phyloP scores from a whole-genome alignment of 1,140 invertebrate species.

The Elymnias hypermnestra region DNA sequence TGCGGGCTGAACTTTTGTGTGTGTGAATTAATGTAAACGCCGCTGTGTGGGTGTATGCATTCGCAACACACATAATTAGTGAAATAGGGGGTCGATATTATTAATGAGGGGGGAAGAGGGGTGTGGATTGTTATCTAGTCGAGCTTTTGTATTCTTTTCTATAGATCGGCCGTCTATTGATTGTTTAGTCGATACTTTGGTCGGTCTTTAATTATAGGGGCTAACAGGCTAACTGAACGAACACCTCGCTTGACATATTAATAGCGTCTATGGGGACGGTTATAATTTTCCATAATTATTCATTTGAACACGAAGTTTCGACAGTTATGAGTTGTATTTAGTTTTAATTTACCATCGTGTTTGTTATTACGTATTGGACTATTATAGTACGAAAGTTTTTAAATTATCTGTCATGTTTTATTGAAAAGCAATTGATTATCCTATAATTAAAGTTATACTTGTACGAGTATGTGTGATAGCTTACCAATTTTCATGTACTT shows the following conservation, averaged over 20 bases:
- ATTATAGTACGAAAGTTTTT: not conserved
- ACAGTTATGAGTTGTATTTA: slow-evolving; percentile 51
- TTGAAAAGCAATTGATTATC: no score
- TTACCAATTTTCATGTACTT: no score
- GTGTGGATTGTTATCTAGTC: slow-evolving; percentile 64
- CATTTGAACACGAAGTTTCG: slow-evolving; percentile 57
- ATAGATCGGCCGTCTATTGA: slow-evolving; percentile 61
- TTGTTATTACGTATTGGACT: slow-evolving; percentile 19
- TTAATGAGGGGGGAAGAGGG: slow-evolving; percentile 59
- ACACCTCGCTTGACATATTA: slow-evolving; percentile 66
- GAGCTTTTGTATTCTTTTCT: slow-evolving; percentile 71
- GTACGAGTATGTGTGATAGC: no score
- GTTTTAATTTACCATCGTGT: slow-evolving; percentile 47
- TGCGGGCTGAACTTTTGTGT: slow-evolving; percentile 35
- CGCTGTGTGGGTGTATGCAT: slow-evolving; percentile 45
- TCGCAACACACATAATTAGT: slow-evolving; percentile 73
- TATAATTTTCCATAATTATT: slow-evolving; percentile 68
- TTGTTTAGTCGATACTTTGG: slow-evolving; percentile 66
- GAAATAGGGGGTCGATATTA: slow-evolving; percentile 61
- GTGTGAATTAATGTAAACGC: slow-evolving; percentile 19
- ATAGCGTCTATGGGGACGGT: slow-evolving; percentile 49
- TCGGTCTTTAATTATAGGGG: slow-evolving; percentile 65
- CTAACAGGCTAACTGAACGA: slow-evolving; percentile 58
- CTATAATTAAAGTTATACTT: no score
- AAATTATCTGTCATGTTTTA: no score